Conservation (phyloP, 2,888 invertebrate species). For the Brachynemurus nebulosus region DNA sequence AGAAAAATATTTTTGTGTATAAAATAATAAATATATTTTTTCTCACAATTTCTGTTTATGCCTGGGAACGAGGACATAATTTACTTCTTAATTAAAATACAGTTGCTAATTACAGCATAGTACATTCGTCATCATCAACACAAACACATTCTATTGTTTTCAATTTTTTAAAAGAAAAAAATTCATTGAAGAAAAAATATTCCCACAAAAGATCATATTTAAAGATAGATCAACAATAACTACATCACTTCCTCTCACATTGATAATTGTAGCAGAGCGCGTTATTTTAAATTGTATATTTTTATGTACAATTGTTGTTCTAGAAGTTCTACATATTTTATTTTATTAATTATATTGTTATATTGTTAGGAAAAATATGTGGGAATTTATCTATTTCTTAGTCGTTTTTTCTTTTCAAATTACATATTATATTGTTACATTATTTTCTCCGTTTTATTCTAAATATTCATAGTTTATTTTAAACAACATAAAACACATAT, state of each 20-base stretch:
- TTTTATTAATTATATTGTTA: neutral
- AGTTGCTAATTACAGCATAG: neutral
- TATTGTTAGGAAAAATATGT: neutral
- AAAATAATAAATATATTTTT: constrained; percentile 4
- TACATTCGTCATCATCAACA: too few relatives aligned
- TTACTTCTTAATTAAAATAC: constrained; percentile 3
- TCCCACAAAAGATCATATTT: constrained; percentile 1
- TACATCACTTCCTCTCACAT: neutral
- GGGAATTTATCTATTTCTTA: constrained; percentile 1
- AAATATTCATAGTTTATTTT: too few relatives aligned
- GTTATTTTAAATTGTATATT: neutral
- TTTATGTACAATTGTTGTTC: neutral
- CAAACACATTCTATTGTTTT: constrained; percentile 2
- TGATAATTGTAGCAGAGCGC: neutral
- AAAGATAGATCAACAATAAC: neutral
- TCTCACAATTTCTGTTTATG: constrained; percentile 11
- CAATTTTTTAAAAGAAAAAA: too few relatives aligned
- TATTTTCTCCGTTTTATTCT: too few relatives aligned
- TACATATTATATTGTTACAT: too few relatives aligned
- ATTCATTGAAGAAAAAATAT: neutral
- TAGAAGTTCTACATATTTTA: constrained; percentile 1
- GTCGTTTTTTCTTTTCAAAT: neutral
- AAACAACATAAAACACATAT: too few relatives aligned
- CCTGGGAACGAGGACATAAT: constrained; percentile 30
- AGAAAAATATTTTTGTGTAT: too few relatives aligned